These are phyloP conservation scores for Peromyscus attwateri DNA, from an alignment of 2,797 vertebrate species.

Conservation along the genomic window DNA sequence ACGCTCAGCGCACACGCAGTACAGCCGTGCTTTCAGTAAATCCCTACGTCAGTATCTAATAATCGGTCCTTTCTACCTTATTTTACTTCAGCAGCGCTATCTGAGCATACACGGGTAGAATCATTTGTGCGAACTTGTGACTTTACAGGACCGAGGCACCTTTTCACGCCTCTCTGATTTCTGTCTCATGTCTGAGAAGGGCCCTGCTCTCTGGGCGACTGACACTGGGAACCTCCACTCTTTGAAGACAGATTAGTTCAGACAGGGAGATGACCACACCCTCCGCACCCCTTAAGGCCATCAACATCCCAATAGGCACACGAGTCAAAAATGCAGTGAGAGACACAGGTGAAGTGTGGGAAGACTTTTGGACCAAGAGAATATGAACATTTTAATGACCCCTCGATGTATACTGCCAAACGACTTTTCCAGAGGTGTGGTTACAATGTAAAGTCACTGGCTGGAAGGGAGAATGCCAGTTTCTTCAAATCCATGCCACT, in stretches of 20 bases:
- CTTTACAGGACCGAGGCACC: background rate
- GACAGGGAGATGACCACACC: background rate
- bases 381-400: background rate
- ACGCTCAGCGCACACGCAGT: too few relatives aligned
- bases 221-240: background rate
- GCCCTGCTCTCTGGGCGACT: background rate
- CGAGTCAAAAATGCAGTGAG: background rate
- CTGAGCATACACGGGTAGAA: background rate
- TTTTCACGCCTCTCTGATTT: background rate
- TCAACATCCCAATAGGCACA: background rate
- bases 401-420: background rate
- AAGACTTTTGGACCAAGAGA: background rate
- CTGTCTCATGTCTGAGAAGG: background rate
- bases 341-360: background rate
- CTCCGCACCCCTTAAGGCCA: background rate
- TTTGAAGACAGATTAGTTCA: background rate
- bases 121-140: background rate
- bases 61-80: too few relatives aligned
- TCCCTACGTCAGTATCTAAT: too few relatives aligned
- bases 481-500: background rate
- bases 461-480: background rate
- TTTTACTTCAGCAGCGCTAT: background rate
- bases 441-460: background rate
- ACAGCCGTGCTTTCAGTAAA: too few relatives aligned
- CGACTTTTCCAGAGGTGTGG: background rate